Percentiles rank a stretch among this genome's conserved stretches.
Evolutionary conservation across 2,888 invertebrate genomes (phyloP).

Genomic region (Criorhina ranunculi): DNA sequence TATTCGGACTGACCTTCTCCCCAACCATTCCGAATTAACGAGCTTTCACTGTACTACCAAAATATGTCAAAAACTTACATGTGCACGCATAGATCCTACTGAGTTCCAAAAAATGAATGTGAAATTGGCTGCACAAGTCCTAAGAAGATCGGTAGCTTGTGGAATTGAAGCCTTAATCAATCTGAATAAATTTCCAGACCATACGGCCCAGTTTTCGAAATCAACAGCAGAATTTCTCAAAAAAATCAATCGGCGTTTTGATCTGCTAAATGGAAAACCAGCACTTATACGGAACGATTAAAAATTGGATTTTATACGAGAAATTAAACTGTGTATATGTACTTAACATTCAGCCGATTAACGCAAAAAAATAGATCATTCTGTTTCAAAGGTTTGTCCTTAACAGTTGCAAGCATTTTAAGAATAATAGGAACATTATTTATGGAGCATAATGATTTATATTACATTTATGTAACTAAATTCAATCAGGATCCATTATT

Average conservation of each 20-base stretch:
- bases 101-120: conserved; percentile 71
- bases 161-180: conserved; percentile 19
- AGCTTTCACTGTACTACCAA: conserved; percentile 11
- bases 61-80: conserved; percentile 49
- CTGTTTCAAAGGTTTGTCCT: no score
- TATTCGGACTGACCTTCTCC: no score
- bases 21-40: no score
- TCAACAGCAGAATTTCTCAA: conserved; percentile 27
- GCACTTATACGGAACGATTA: no score
- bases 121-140: conserved; percentile 62
- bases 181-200: conserved; percentile 39
- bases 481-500: background rate
- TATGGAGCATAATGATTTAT: no score
- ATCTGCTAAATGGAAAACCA: no score
- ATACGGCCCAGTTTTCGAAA: conserved; percentile 21
- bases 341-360: no score
- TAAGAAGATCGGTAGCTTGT: conserved; percentile 47
- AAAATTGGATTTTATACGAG: no score
- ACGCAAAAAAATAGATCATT: no score
- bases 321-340: no score
- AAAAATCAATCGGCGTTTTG: conserved; percentile 20
- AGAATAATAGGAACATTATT: no score
- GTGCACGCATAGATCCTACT: conserved; percentile 54
- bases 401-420: background rate
- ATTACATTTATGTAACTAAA: no score